Evolutionary conservation across 2,113 vertebrate species (phyloP).

Genomic region (Toxotes chatareus): DNA sequence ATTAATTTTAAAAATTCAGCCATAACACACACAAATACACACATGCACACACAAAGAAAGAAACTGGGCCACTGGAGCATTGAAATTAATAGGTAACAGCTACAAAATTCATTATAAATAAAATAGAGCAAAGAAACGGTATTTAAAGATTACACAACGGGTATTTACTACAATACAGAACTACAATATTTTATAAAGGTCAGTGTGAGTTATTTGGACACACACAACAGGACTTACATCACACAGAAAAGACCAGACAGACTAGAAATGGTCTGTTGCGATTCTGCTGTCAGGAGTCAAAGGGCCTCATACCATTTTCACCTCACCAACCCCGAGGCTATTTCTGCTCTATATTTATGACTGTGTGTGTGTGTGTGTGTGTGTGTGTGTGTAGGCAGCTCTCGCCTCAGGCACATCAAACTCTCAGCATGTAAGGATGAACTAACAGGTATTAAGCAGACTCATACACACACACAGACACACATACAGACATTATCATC

Average conservation of each 20-base stretch:
- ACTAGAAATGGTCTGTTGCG: conserved; percentile 12
- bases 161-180: not conserved
- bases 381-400: conserved; percentile 23
- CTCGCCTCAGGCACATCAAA: conserved; percentile 61
- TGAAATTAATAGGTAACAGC: not conserved
- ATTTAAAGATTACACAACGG: not conserved
- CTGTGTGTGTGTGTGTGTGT: conserved; percentile 25
- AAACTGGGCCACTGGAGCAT: not conserved
- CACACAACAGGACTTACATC: not conserved
- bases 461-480: conserved; percentile 40
- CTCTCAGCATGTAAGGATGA: conserved; percentile 58
- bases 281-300: conserved; percentile 54
- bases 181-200: not conserved
- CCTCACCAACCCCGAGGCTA: conserved; percentile 43
- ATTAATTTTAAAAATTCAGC: not conserved
- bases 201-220: not conserved
- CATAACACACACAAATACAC: not conserved
- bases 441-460: conserved; percentile 58
- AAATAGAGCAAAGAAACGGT: not conserved
- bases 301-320: conserved; percentile 40
- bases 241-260: conserved; percentile 7
- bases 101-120: not conserved
- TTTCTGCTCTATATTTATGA: conserved; percentile 48
- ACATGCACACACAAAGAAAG: not conserved
- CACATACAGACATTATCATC: conserved; percentile 42